Conservation (phyloP, 1,140 invertebrate genomes). For the Goniozus legneri region DNA sequence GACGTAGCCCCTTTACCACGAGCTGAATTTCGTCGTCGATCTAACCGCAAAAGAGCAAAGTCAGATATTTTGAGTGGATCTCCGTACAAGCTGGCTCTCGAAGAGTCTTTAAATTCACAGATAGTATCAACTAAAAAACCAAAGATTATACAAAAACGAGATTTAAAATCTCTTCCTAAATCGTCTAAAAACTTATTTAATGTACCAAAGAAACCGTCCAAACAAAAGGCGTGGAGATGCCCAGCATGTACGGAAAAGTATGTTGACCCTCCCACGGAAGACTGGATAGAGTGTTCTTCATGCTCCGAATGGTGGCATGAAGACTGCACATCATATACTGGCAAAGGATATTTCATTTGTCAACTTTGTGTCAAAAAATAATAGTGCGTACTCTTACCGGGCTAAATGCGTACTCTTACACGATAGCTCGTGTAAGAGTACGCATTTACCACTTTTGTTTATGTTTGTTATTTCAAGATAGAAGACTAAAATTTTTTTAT, state of each 20-base stretch:
- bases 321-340: background rate
- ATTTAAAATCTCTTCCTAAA: background rate
- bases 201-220: background rate
- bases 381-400: background rate
- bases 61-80: slow-evolving; percentile 7
- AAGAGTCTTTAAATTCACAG: slow-evolving; percentile 3
- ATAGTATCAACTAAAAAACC: background rate
- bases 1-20: background rate
- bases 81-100: slow-evolving; percentile 7
- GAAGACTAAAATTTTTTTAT: background rate
- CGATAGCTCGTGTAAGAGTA: background rate
- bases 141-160: background rate
- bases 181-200: background rate
- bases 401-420: background rate
- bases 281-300: background rate
- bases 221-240: background rate
- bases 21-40: background rate
- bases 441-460: background rate
- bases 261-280: background rate
- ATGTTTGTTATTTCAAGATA: background rate
- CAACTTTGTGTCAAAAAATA: background rate
- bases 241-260: background rate
- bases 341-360: background rate
- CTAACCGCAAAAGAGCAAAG: slow-evolving; percentile 4
- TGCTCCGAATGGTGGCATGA: background rate